phyloP scores from a whole-genome alignment of 2,113 vertebrate genomes.

The Phrynosoma platyrhinos region DNA sequence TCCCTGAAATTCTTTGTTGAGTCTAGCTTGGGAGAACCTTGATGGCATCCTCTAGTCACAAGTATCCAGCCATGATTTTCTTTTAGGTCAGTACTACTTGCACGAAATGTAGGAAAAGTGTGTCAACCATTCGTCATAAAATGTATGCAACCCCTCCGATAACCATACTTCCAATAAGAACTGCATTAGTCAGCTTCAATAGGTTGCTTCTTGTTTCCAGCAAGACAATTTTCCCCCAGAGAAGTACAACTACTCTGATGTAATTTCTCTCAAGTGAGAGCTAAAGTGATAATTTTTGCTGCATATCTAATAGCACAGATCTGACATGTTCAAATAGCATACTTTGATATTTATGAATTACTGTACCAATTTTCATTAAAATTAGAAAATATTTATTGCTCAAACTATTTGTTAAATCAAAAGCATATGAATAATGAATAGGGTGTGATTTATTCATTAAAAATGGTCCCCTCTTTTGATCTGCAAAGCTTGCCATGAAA shows the following conservation, averaged over 20 bases:
- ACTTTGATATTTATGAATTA: slow-evolving; percentile 27
- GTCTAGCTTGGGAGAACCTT: not conserved
- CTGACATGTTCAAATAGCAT: not conserved
- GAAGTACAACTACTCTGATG: not conserved
- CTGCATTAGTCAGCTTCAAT: not conserved
- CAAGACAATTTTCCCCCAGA: not conserved
- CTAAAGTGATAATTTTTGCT: not conserved
- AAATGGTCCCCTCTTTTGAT: not conserved
- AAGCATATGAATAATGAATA: not conserved
- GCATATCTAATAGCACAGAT: not conserved
- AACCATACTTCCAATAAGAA: not conserved
- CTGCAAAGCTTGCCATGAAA: not conserved
- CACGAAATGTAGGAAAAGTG: not conserved
- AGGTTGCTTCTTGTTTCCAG: not conserved
- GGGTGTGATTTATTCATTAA: not conserved
- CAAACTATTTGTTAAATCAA: slow-evolving; percentile 22
- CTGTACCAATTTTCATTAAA: not conserved
- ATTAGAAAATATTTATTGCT: not conserved
- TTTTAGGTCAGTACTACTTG: not conserved
- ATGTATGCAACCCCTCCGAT: not conserved
- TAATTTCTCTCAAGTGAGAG: not conserved
- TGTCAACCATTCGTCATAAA: not conserved
- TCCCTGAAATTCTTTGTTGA: not conserved
- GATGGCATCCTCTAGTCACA: not conserved
- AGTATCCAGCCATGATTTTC: not conserved